These are phyloP conservation scores for Parauchenoglanis ngamensis DNA, from an alignment of 2,797 vertebrate genomes.

Conservation along the genomic window DNA sequence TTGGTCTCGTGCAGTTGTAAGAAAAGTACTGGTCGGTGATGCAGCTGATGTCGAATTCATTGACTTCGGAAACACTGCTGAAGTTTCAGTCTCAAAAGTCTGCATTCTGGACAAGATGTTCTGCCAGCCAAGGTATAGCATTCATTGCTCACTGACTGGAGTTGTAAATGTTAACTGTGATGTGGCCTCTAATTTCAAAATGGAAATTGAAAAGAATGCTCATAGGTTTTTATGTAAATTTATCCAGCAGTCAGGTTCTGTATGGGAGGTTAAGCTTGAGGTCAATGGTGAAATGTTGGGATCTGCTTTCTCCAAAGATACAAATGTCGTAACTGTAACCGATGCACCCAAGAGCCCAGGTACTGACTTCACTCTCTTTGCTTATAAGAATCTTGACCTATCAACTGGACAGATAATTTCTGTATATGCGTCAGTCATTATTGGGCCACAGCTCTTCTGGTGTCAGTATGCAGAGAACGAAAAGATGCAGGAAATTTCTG, in stretches of 20 bases:
- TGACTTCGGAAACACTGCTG: conserved; percentile 88
- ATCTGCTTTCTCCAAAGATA: conserved; percentile 59
- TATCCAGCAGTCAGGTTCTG: conserved; percentile 70
- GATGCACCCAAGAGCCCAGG: conserved; percentile 38
- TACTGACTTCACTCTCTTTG: neutral
- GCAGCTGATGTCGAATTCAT: conserved; percentile 81
- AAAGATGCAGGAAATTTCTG: conserved; percentile 73
- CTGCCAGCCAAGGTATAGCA: conserved; percentile 74
- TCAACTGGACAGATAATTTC: conserved; percentile 71
- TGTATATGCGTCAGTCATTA: conserved; percentile 73
- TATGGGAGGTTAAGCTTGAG: conserved; percentile 85
- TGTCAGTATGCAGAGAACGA: conserved; percentile 75
- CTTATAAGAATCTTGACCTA: conserved; percentile 57
- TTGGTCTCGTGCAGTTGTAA: conserved; percentile 87
- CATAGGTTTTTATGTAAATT: conserved; percentile 80
- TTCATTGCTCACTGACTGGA: conserved; percentile 78
- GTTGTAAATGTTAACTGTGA: conserved; percentile 57
- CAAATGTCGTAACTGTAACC: conserved; percentile 38
- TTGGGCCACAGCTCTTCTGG: conserved; percentile 85
- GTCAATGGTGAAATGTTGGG: conserved; percentile 70
- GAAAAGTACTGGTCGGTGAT: conserved; percentile 61
- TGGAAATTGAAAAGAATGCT: conserved; percentile 68
- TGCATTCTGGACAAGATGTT: conserved; percentile 68
- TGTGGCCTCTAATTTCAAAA: conserved; percentile 70
- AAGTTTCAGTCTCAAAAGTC: conserved; percentile 69